Percentiles rank a stretch among this genome's conserved stretches.
Conservation (phyloP, 2,797 vertebrate species). For the Gallinago nigripennis region DNA sequence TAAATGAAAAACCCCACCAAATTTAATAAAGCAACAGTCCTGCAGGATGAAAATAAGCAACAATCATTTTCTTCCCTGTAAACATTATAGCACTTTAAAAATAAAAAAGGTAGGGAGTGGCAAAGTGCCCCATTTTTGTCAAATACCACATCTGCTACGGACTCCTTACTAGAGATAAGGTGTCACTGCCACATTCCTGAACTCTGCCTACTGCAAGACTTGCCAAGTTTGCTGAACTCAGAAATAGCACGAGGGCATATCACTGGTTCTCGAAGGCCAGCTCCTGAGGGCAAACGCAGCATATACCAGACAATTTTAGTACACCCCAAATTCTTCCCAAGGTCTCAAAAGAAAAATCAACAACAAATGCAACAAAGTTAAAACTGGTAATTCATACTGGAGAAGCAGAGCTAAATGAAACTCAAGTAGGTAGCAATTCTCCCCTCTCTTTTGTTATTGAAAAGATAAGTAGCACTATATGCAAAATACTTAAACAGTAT, state of each 20-base stretch:
- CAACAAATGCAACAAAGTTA: not conserved
- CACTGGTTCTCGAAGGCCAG: not conserved
- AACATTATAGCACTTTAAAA: not conserved
- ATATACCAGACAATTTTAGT: not conserved
- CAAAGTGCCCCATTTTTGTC: not conserved
- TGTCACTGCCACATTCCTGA: not conserved
- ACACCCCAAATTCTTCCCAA: not conserved
- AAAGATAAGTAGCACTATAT: not conserved
- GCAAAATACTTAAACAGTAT: not conserved
- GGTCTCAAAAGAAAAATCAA: not conserved
- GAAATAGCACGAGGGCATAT: not conserved
- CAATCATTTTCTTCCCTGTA: not conserved
- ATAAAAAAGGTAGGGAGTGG: not conserved
- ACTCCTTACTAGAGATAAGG: not conserved
- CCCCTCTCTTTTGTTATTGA: not conserved
- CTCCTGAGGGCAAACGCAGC: not conserved
- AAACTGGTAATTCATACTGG: not conserved
- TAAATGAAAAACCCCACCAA: not conserved
- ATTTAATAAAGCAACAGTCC: not conserved
- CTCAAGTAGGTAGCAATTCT: not conserved
- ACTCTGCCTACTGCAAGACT: not conserved
- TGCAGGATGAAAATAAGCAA: not conserved
- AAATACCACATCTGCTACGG: not conserved
- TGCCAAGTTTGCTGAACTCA: not conserved
- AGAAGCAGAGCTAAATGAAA: not conserved